Conservation (phyloP, 2,888 invertebrate species). For the Sinhomidia bicolor region DNA sequence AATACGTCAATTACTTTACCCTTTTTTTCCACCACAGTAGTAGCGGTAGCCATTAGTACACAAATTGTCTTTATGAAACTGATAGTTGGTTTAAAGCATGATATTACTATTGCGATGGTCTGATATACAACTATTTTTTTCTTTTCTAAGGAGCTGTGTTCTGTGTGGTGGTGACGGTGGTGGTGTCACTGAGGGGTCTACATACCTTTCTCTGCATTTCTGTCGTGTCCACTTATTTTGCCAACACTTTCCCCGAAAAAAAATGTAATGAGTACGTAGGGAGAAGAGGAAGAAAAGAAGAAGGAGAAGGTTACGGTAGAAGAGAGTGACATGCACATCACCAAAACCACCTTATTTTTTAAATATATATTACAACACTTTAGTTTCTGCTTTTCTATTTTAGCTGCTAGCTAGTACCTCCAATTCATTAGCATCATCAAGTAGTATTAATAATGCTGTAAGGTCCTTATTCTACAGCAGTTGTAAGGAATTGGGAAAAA, state of each 20-base stretch:
- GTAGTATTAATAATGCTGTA: no score
- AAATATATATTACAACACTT: no score
- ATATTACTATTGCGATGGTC: background rate
- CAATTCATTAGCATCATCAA: background rate
- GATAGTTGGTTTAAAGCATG: background rate
- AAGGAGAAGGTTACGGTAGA: background rate
- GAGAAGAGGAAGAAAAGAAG: background rate
- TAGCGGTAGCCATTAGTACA: conserved; percentile 13
- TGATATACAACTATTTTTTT: background rate
- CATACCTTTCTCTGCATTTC: background rate
- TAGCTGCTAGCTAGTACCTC: background rate
- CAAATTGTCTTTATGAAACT: background rate
- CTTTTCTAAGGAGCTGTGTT: background rate
- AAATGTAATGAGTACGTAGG: background rate
- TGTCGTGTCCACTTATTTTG: conserved; percentile 31
- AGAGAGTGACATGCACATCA: background rate
- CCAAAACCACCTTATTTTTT: background rate
- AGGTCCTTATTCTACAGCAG: background rate
- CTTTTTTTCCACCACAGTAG: background rate
- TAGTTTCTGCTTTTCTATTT: no score
- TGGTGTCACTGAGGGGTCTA: conserved; percentile 1
- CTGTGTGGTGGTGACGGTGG: background rate
- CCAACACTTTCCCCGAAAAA: conserved; percentile 15
- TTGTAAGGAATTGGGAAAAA: conserved; percentile 1
- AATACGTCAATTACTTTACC: conserved; percentile 42